These are phyloP conservation scores for Chironex yamaguchii DNA, from an alignment of 30 jellyfish, hydroid and myxozoan species.

Conservation along the genomic window DNA sequence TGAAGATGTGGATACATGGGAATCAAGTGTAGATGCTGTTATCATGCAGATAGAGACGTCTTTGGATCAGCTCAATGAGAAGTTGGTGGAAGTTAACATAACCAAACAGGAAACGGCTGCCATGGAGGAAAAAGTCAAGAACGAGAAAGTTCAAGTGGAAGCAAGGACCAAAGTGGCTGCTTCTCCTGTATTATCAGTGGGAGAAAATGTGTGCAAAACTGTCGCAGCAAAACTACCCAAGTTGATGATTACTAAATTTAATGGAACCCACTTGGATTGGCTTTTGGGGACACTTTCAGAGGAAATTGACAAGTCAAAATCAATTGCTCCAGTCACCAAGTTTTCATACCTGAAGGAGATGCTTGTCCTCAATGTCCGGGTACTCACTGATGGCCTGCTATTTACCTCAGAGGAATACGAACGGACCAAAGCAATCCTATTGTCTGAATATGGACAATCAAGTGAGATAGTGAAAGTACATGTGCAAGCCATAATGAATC, in stretches of 20 bases:
- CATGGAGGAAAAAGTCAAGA: not conserved
- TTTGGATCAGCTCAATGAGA: not conserved
- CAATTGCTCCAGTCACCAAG: not conserved
- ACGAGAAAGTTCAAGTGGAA: not conserved
- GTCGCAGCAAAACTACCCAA: not conserved
- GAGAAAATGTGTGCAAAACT: not conserved
- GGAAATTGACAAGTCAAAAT: not conserved
- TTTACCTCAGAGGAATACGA: slow-evolving; percentile 77
- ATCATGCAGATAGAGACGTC: not conserved
- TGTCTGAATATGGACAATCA: slow-evolving; percentile 71
- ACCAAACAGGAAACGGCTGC: not conserved
- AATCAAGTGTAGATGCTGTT: not conserved
- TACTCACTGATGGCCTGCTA: slow-evolving; percentile 5
- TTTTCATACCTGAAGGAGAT: not conserved
- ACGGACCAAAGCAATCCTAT: slow-evolving; percentile 70
- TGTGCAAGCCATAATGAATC: slow-evolving; percentile 60
- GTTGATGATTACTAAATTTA: not conserved
- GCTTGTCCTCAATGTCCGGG: not conserved
- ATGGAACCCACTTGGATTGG: not conserved
- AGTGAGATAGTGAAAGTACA: slow-evolving; percentile 66
- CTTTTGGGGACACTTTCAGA: not conserved
- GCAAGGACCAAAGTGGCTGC: not conserved
- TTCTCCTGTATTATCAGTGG: not conserved
- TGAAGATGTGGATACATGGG: not conserved
- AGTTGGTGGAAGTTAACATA: not conserved